Evolutionary conservation across 2,797 vertebrate genomes (phyloP), one percentile per base, ranked within the genome.

Genomic region (Dipus sagitta): DNA sequence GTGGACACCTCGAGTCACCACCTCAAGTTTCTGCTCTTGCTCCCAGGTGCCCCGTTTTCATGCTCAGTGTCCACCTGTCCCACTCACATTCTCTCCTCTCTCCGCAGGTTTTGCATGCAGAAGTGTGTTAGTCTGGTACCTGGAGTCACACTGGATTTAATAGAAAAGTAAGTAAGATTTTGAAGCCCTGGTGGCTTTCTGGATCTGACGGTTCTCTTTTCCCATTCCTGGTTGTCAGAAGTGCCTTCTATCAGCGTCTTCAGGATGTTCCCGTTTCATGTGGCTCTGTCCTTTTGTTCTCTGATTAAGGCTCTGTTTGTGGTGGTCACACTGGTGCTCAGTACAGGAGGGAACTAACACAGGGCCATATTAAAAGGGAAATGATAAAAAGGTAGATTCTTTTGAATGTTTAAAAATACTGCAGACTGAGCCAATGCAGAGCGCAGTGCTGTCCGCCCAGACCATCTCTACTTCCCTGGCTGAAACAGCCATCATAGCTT

Each of bases 61-160:
- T 7, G 3, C 17, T 42, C 4, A 15, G 12, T 72, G 64, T 95
- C 92, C 89, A 21, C 82, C 70, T 52, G 34, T 28, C 5, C 88
- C 90, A 62, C 94, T 95, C 96, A 47, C 74, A 58, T 34, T 94
- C 88, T 47, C 91, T 96, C 82, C 92, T 95, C 92, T 95, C 96
- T 91, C 84, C 47, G 0, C 98, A 99, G 99, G 99, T 99, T 99
- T 97, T 99, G 99, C 96, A 99, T 99, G 99, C 99, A 99, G 98
- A 99, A 99, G 97, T 99, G 99, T 95, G 99, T 99, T 96, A 99
- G 99, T 95, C 97, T 99, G 98, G 99, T 99, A 97, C 99, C 99
- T 30, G 99, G 99, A 96, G 99, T 99, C 98, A 99, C 99, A 0
- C 98, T 99, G 98, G 99, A 99, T 98, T 98, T 99, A 96, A 99